Evolutionary conservation across 2,113 vertebrate genomes (phyloP), one percentile per base, ranked within the genome.

Genomic region (Tragelaphus imberbis): DNA sequence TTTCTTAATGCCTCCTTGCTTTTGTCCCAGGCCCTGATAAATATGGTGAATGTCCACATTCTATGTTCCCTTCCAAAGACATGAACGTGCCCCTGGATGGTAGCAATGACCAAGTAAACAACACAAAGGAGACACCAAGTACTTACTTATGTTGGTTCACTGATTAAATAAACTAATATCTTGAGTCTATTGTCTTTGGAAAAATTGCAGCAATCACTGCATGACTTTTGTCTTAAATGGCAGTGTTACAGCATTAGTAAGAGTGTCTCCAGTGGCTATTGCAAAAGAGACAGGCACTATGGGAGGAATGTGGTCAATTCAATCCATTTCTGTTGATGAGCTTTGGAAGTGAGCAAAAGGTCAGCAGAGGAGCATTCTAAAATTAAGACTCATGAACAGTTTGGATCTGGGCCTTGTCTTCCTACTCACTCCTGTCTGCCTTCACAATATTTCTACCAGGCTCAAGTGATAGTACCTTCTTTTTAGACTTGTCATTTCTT

Each of bases 161-260:
- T 16, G 25, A 82, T 44, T 49, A 68, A 86, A 63, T 55, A 75
- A 68, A 25, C 13, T 1, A 2, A 53, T 53, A 28, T 92, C 30
- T 51, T 10, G 28, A 12, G 58, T 84, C n/a, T 47, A 0, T 19
- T 44, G 80, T 86, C 68, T 84, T 77, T 90, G 92, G n/a, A 19
- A 63, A 84, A 82, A 80, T 55, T 84, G 58, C 77, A 68, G 40
- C 85, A 51, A 44, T 16, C 63, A 12, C 33, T 19, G 30, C 5
- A 3, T 80, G 97, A 92, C 95, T 97, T 97, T 61, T 97, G 61
- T 59, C 49, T 96, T 36, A 33, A 94, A 84, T 93, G 77, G n/a
- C 55, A 2, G 63, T 36, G n/a, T 94, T 91, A 40, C 47, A 30
- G 65, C 53, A 17, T 17, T 5, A 2, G 61, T 14, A 4, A 2